Evolutionary conservation across 2,113 vertebrate genomes (phyloP).

Genomic region (Lepus europaeus): DNA sequence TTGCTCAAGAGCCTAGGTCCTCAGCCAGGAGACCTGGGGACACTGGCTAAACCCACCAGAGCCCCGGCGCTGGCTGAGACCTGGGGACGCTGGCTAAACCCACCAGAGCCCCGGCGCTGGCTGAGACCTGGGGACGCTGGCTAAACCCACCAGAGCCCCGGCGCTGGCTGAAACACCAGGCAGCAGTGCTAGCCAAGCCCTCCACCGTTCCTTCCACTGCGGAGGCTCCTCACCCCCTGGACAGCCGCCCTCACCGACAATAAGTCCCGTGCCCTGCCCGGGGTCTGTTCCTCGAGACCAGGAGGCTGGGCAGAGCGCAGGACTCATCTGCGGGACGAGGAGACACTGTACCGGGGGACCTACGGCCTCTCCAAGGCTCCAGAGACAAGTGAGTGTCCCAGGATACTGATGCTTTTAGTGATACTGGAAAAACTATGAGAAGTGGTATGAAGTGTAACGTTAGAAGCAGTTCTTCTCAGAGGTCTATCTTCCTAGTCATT

Average conservation of each 20-base stretch:
- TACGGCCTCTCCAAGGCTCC: not conserved
- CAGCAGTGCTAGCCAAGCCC: not conserved
- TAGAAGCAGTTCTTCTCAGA: not conserved
- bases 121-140: not conserved
- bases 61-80: not conserved
- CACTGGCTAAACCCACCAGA: not conserved
- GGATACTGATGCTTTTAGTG: not conserved
- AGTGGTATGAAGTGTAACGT: not conserved
- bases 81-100: not conserved
- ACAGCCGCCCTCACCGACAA: not conserved
- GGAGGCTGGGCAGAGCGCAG: not conserved
- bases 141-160: constrained; percentile 1
- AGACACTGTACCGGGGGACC: not conserved
- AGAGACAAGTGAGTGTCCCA: not conserved
- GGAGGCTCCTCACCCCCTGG: not conserved
- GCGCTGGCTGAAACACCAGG: not conserved
- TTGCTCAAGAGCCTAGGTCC: not conserved
- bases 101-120: too few relatives aligned
- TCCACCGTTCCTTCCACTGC: constrained; percentile 7
- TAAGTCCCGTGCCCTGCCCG: not conserved
- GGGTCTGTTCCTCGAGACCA: not conserved
- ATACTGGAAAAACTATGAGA: not conserved
- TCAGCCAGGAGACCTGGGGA: not conserved
- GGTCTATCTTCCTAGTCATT: not conserved
- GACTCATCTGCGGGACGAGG: not conserved